Base-by-base conservation (phyloP, 2,888 invertebrate genomes). In the Stenodera caucasica region DNA sequence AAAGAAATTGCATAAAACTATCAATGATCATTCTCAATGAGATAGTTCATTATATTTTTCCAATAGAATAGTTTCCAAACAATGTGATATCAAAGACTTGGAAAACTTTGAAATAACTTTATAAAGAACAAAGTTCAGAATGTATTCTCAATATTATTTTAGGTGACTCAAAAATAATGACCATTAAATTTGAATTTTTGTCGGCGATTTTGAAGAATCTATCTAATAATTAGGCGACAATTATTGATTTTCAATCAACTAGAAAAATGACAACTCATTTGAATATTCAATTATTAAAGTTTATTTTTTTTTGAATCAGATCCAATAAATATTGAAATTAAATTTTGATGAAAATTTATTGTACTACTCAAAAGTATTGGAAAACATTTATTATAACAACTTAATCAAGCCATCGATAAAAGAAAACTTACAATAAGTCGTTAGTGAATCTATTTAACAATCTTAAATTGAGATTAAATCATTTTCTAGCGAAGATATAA, bases 401-500 rank as follows among this genome's bases (percentile, higher is more conserved):
- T 21, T 45, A 18, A 45, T 45, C 21, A 45, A 18, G 5, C 12
- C 18, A 21, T 15, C 9, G 21, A 45, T 2, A 11, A 45, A 45
- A 45, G 18, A 40, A 8, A 40, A 21, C 37, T 45, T 45, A 21
- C 4, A 45, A 45, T 45, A 11, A 21, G 11, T 45, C 11, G 45
- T 45, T 45, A 11, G 11, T 8, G 37, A 21, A 45, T 45, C 21
- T 45, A 45, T 45, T 45, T 45, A 8, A 45, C 21, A 45, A 12
- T 2, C 21, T 45, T 45, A 45, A 45, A 45, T 45, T 45, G 21
- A 45, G 45, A 45, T 45, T 15, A 45, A 45, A 45, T 45, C 21
- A n/a, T 12, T 15, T 45, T 45, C 45, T 45, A 45, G 45, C 21
- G 21, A 21, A 45, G 45, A 45, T 45, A 53, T 32, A 53, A 32